A percentile compares a stretch with the other conserved stretches of the same genome.
phyloP scores from a whole-genome alignment of 2,113 vertebrate species.

The Candoia aspera region DNA sequence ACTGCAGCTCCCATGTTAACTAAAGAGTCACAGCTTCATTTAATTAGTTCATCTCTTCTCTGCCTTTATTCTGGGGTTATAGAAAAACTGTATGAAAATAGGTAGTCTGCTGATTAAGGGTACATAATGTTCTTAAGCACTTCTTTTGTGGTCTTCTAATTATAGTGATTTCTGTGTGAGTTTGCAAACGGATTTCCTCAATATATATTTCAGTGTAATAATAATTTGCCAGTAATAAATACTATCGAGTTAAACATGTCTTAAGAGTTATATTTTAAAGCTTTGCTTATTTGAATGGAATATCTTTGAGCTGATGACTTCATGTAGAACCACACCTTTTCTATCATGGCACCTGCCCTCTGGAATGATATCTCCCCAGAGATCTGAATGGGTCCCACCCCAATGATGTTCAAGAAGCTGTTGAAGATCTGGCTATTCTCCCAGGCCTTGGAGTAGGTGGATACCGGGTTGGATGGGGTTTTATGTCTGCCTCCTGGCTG shows the following conservation, averaged over 20 bases:
- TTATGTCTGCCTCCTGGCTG: not conserved
- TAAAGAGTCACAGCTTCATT: not conserved
- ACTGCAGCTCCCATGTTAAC: not conserved
- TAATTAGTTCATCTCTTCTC: not conserved
- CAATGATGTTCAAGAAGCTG: not conserved
- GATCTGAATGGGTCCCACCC: not conserved
- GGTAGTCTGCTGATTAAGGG: not conserved
- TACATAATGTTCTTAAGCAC: not conserved
- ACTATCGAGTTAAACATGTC: not conserved
- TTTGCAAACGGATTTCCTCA: not conserved
- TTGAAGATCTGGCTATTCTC: not conserved
- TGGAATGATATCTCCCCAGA: not conserved
- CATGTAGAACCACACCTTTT: not conserved
- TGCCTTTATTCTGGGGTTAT: not conserved
- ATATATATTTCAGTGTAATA: not conserved
- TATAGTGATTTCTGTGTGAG: not conserved
- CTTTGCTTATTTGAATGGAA: not conserved
- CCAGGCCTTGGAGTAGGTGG: not conserved
- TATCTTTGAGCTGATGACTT: not conserved
- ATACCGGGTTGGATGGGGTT: not conserved
- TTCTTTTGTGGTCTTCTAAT: not conserved
- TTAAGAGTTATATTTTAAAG: not conserved
- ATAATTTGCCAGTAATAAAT: not conserved
- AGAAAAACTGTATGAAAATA: not conserved
- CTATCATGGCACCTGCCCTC: not conserved